Conservation (phyloP, 2,888 invertebrate species). For the Nebria salina region DNA sequence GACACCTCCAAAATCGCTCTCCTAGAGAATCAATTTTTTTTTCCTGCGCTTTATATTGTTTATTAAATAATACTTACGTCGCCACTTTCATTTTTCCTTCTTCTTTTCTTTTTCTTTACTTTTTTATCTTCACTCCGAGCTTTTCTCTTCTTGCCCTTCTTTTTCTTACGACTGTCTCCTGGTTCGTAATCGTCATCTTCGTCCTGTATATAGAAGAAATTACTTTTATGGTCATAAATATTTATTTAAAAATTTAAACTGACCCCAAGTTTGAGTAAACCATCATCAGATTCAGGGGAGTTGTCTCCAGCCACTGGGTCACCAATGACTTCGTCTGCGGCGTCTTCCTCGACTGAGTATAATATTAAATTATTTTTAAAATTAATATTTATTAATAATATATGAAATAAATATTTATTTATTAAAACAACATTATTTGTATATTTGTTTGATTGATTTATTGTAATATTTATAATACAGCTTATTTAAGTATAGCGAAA, state of each 20-base stretch:
- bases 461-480: no score
- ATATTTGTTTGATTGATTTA: background rate
- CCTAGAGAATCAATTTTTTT: constrained; percentile 62
- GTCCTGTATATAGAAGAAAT: constrained; percentile 63
- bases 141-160: constrained; percentile 94
- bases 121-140: constrained; percentile 90
- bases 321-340: constrained; percentile 73
- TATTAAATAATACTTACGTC: constrained; percentile 66
- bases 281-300: constrained; percentile 80
- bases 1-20: constrained; percentile 78
- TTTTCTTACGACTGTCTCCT: constrained; percentile 85
- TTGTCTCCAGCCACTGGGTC: constrained; percentile 70
- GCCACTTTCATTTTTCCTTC: constrained; percentile 91
- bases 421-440: background rate
- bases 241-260: constrained; percentile 49
- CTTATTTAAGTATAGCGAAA: no score
- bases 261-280: constrained; percentile 68
- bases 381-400: no score
- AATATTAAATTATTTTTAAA: background rate
- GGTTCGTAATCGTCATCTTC: constrained; percentile 90
- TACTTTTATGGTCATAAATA: constrained; percentile 41
- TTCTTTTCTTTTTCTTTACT: constrained; percentile 94
- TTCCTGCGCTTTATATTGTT: background rate
- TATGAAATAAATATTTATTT: background rate
- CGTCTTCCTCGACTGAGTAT: constrained; percentile 67